Base-by-base conservation (phyloP, 2,113 vertebrate genomes). In the Perca flavescens region DNA sequence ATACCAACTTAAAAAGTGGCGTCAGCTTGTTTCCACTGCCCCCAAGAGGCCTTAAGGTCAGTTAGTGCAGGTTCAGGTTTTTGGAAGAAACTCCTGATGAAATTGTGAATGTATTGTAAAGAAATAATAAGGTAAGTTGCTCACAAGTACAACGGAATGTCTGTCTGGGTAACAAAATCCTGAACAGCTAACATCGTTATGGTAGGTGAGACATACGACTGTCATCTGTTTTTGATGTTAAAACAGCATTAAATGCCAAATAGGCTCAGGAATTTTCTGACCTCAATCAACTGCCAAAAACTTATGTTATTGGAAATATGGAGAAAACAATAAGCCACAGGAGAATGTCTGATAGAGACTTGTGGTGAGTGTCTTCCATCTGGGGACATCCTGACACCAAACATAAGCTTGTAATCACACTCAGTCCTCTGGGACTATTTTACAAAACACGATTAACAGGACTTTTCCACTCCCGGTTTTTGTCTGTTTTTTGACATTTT, bases 361-460 rank as follows among this genome's bases (percentile, higher is more conserved):
- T 86, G 77, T 13, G 74, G 73, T 49, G 79, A 88, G 83, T 52
- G 12, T 91, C 80, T 64, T 86, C 85, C 73, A 53, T 87, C 65
- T 84, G 57, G 69, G 85, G 77, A 87, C 84, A 43, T 82, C 79
- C 83, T 79, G 79, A 93, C 88, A 87, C 83, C 88, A 82, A 85
- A 89, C 90, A 86, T 83, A 81, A 88, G 82, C 79, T 88, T 86
- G 83, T 85, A 90, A 88, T 90, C 82, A 86, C 77, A 77, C 49
- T 65, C 21, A 15, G 36, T 36, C 86, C 54, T 74, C 66, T 53
- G 84, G 79, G 80, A 65, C 63, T 34, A 43, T 56, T 66, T 53
- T 34, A 83, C 58, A 54, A 86, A 88, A 89, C 86, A 82, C 64
- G 80, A 81, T 86, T 88, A 92, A 73, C 80, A 43, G 60, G 78